Base-by-base conservation (phyloP, 2,888 invertebrate species). In the Autographa pulchrina region DNA sequence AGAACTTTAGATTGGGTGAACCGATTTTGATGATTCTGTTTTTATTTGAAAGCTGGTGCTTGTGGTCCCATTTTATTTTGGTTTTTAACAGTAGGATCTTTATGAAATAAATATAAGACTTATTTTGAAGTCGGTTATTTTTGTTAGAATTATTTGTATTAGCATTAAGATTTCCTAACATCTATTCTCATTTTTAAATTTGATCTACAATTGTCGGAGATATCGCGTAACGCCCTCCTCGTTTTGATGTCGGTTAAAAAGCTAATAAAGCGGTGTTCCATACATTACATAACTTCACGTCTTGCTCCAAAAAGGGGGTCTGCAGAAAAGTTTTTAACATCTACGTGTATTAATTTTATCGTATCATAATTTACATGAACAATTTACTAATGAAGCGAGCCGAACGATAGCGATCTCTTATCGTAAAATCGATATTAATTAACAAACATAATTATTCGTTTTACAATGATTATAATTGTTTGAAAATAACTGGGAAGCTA, bases 401-500 rank as follows among this genome's bases (percentile, higher is more conserved):
- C 13, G 11, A 20, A 1, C 18, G 13, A 56, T 56, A 25, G 20
- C 54, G 54, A 56, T 56, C 54, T 20, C 3, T 56, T 16, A 56
- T 25, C 54, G 20, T 25, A 25, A 25, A 56, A 56, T 56, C 54
- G 54, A 56, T 25, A 56, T 25, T 56, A 56, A 56, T 56, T 20
- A 56, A 56, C 54, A 25, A 56, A 20, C 54, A 18, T 54, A 54
- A 54, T 54, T 54, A 56, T 56, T 56, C 25, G 25, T 25, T 56
- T 56, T 56, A 18, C 13, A 25, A 4, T 20, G 13, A 56, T 25
- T 25, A 25, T 56, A 56, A 56, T 56, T 56, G 54, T 56, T 56
- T 25, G 11, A 13, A 25, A 56, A 56, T 56, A 56, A 56, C 54
- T 18, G 18, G n/a, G n/a, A 52, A 52, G 52, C 18, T n/a, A n/a